Percentiles rank a stretch among this genome's conserved stretches.
phyloP scores from a whole-genome alignment of 2,797 vertebrate species.

The Malacoctenus gilli region DNA sequence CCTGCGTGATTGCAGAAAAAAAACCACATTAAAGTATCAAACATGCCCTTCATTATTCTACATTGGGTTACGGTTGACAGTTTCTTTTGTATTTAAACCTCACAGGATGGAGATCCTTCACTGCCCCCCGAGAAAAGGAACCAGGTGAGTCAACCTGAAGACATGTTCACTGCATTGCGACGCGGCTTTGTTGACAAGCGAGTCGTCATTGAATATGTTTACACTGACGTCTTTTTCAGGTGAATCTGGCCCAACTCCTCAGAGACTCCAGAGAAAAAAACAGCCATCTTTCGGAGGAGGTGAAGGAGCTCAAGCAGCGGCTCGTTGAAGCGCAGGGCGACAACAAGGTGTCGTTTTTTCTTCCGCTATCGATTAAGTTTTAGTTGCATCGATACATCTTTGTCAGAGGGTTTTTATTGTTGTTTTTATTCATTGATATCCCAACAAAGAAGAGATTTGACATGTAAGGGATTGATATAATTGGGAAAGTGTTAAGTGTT shows the following conservation, averaged over 20 bases:
- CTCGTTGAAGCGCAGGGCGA: slow-evolving; percentile 94
- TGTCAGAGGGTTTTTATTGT: background rate
- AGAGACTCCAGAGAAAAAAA: slow-evolving; percentile 89
- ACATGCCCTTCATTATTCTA: no score
- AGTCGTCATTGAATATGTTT: no score
- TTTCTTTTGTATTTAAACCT: slow-evolving; percentile 1
- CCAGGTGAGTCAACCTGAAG: slow-evolving; percentile 87
- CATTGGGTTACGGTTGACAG: no score
- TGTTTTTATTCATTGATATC: background rate
- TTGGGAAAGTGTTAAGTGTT: no score
- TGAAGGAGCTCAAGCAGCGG: slow-evolving; percentile 93
- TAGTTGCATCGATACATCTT: background rate
- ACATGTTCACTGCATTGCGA: no score
- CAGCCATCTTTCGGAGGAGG: slow-evolving; percentile 89
- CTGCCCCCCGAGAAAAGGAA: slow-evolving; percentile 96
- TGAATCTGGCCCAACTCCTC: slow-evolving; percentile 91
- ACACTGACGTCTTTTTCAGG: slow-evolving; percentile 74
- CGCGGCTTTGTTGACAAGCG: no score
- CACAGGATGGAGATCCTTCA: slow-evolving; percentile 92
- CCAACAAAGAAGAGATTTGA: no score
- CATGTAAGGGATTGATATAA: background rate
- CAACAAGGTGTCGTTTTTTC: slow-evolving; percentile 93
- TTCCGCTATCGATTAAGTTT: no score
- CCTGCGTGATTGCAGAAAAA: no score
- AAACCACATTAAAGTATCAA: no score